Evolutionary conservation across 1,140 invertebrate species (phyloP).

Genomic region (Drosophila pseudoobscura): DNA sequence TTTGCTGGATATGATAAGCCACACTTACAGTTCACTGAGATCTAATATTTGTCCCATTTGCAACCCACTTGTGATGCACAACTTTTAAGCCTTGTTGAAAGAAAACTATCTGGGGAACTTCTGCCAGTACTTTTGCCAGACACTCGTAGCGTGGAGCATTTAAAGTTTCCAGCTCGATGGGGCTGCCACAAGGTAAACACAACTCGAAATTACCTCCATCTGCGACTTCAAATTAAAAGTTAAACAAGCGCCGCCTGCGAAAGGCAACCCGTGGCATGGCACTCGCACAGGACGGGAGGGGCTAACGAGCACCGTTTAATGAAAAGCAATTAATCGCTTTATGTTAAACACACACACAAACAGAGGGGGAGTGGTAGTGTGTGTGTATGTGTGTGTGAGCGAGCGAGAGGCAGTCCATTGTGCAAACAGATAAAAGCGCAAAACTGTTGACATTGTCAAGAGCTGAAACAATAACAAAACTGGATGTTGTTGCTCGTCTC

Average conservation of each 20-base stretch:
- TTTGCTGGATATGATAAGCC: too few species aligned
- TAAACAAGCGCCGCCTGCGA: slow-evolving; percentile 54
- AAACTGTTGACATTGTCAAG: slow-evolving; percentile 76
- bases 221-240: slow-evolving; percentile 71
- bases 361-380: background rate
- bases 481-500: slow-evolving; percentile 6
- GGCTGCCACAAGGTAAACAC: slow-evolving; percentile 48
- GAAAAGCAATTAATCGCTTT: slow-evolving; percentile 81
- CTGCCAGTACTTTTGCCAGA: background rate
- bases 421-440: slow-evolving; percentile 78
- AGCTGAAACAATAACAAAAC: slow-evolving; percentile 67
- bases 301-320: slow-evolving; percentile 50
- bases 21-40: too few species aligned
- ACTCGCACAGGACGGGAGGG: background rate
- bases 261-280: slow-evolving; percentile 1
- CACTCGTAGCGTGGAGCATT: background rate
- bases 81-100: too few species aligned
- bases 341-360: slow-evolving; percentile 74
- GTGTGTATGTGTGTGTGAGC: background rate
- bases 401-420: slow-evolving; percentile 33
- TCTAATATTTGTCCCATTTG: too few species aligned
- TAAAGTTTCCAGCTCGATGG: slow-evolving; percentile 18
- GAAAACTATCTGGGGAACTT: slow-evolving; percentile 4
- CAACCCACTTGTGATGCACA: too few species aligned
- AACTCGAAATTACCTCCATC: slow-evolving; percentile 29